Percentiles rank a stretch among this genome's conserved stretches.
These are phyloP conservation scores for Corvus hawaiiensis DNA, from an alignment of 2,113 vertebrate species.

Conservation along the genomic window DNA sequence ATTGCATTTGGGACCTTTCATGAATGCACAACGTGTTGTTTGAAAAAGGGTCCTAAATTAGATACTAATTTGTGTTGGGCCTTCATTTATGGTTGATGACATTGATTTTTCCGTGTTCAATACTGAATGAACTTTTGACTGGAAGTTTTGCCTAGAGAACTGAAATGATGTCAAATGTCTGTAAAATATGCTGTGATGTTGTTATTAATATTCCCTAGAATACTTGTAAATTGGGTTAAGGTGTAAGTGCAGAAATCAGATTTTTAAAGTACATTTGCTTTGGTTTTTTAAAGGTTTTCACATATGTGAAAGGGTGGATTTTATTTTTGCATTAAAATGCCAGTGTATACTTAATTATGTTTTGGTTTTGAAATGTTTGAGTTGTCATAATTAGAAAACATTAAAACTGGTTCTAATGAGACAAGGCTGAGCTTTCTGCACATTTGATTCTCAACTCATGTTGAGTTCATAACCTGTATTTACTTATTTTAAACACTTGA, in stretches of 20 bases:
- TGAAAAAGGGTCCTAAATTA: background rate
- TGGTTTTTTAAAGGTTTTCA: background rate
- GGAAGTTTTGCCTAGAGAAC: background rate
- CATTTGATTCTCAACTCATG: background rate
- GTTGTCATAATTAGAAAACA: background rate
- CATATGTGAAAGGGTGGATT: background rate
- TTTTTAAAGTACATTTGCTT: background rate
- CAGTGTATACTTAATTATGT: background rate
- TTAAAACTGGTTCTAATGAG: background rate
- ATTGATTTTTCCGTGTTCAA: conserved; percentile 12
- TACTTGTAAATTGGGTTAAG: background rate
- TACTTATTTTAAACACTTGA: background rate
- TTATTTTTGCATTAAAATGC: background rate
- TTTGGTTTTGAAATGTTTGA: background rate
- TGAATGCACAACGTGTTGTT: background rate
- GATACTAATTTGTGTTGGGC: background rate
- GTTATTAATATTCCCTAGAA: background rate
- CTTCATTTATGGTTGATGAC: background rate
- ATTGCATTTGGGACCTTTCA: background rate
- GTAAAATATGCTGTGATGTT: background rate
- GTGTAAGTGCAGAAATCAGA: background rate
- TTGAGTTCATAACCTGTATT: background rate
- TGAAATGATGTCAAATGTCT: background rate
- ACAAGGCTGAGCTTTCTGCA: background rate
- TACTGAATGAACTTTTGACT: background rate